A percentile compares a stretch with the other conserved stretches of the same genome.
Evolutionary conservation across 2,113 vertebrate genomes (phyloP).

Genomic region (Actenoides hombroni): DNA sequence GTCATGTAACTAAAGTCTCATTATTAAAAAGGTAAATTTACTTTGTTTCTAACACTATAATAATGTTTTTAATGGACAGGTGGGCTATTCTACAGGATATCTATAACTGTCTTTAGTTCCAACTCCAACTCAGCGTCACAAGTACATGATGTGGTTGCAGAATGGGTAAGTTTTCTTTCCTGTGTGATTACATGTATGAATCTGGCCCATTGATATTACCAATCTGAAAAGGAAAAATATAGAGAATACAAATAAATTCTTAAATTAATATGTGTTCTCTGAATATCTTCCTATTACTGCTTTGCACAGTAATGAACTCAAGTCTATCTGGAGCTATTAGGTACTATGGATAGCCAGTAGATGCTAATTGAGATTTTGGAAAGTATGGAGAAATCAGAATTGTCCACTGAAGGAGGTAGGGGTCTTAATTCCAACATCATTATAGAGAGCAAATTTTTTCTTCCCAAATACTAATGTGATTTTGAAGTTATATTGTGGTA

Average conservation of each 20-base stretch:
- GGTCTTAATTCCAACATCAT: neutral
- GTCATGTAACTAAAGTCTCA: neutral
- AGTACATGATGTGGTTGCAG: slow-evolving; percentile 74
- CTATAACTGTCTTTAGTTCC: slow-evolving; percentile 74
- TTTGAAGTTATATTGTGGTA: neutral
- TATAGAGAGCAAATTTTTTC: neutral
- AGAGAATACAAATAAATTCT: neutral
- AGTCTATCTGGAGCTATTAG: neutral
- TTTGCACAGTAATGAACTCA: neutral
- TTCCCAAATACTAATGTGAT: neutral
- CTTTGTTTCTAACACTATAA: slow-evolving; percentile 17
- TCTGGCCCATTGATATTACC: neutral
- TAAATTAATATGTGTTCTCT: neutral
- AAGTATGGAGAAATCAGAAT: neutral
- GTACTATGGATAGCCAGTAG: neutral
- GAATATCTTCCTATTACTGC: neutral
- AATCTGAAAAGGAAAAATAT: neutral
- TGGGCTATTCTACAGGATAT: slow-evolving; percentile 83
- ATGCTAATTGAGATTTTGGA: neutral
- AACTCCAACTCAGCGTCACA: slow-evolving; percentile 19
- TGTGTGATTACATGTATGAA: neutral
- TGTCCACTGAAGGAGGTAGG: neutral
- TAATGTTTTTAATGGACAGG: slow-evolving; percentile 78
- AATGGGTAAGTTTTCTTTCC: slow-evolving; percentile 80
- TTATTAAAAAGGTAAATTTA: neutral